Base-by-base conservation (phyloP, 2,888 invertebrate species). In the Sycophila texana region DNA sequence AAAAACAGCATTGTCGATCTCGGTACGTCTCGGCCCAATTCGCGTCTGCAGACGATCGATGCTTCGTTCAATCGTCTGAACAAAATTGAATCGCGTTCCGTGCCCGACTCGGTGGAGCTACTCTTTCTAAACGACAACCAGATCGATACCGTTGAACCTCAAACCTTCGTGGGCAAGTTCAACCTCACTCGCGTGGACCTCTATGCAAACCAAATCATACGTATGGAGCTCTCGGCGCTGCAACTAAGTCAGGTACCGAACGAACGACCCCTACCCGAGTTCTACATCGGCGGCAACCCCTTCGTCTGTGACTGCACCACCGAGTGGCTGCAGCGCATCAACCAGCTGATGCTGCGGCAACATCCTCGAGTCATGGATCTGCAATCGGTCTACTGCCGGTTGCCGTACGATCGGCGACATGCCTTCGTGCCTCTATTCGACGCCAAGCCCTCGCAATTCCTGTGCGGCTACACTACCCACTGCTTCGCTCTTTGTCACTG, bases 401-500 rank as follows among this genome's bases (percentile, higher is more conserved):
- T 97, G 83, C 92, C 96, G 39, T 96, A 97, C 90, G 96, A 96
- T 90, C 93, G 97, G 77, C 95, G 96, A 90, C 94, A 94, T 83
- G 94, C 95, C 84, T 96, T 96, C 90, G 93, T 97, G 83, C 96
- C 97, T n/a, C 91, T 97, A 80, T 93, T 96, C 30, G 96, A 97
- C 88, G 97, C 96, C 51, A 95, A 96, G 89, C 94, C 96, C 0
- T 95, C 96, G 73, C 96, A 97, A 91, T 98, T 98, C 91, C 93
- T 98, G 86, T 98, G 98, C 92, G 94, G 95, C 82, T 98, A 98
- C 91, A 95, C 95, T 91, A 95, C 96, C 58, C 97, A 98, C 90
- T 98, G 98, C 91, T 98, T 97, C 91, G 96, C 98, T 16, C 92
- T 97, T 82, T 98, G 98, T 89, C 97, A 97, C 89, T 98, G 98